A percentile compares a stretch with the other conserved stretches of the same genome.
These are phyloP conservation scores for Hippoglossus hippoglossus DNA, from an alignment of 2,797 vertebrate genomes.

Conservation along the genomic window DNA sequence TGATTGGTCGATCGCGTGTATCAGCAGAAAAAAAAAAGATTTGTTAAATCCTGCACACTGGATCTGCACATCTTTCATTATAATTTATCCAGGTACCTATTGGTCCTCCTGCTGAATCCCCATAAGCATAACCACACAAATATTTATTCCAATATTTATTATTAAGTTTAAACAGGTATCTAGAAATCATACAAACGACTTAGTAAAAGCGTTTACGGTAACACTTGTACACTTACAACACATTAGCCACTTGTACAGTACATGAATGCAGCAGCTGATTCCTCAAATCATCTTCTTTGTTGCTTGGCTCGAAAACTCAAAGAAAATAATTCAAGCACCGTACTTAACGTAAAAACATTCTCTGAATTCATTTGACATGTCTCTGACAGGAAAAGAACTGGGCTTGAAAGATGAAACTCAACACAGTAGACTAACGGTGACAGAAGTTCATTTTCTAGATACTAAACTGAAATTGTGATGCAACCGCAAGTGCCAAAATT, in stretches of 20 bases:
- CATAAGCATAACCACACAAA: conserved; percentile 11
- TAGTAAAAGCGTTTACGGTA: conserved; percentile 54
- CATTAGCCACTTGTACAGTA: conserved; percentile 54
- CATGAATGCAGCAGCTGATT: conserved; percentile 52
- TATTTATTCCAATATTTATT: conserved; percentile 66
- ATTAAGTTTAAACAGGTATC: conserved; percentile 58
- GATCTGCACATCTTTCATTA: neutral
- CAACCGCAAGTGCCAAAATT: neutral
- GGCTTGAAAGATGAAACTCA: conserved; percentile 5
- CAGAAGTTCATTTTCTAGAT: conserved; percentile 7
- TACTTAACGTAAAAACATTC: neutral
- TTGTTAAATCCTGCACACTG: no score
- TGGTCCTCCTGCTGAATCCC: neutral
- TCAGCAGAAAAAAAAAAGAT: no score
- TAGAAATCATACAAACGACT: conserved; percentile 71
- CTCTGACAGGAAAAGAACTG: neutral
- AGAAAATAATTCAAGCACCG: conserved; percentile 23
- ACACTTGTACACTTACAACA: conserved; percentile 60
- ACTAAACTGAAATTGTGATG: conserved; percentile 6
- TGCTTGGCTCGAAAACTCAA: neutral
- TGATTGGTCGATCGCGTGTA: no score
- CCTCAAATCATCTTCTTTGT: conserved; percentile 5
- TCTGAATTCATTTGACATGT: neutral
- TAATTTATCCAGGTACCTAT: neutral
- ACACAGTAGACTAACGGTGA: conserved; percentile 1